Conservation (phyloP, 2,888 invertebrate genomes). For the Eulithis prunata region DNA sequence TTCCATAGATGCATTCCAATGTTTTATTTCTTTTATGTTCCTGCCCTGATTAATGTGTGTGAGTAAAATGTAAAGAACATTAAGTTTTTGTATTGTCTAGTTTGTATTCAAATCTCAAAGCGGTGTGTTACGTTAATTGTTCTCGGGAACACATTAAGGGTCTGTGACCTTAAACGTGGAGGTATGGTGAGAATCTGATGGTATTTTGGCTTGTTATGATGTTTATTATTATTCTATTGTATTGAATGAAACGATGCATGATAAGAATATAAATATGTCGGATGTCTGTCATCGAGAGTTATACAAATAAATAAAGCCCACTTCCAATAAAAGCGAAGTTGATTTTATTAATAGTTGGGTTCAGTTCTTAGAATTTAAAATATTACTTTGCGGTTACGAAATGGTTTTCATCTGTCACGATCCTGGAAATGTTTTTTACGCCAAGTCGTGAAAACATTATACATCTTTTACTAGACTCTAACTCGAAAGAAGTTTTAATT, state of each 20-base stretch:
- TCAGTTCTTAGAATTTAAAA: not conserved
- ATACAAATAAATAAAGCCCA: not conserved
- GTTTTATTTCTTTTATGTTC: conserved; percentile 28
- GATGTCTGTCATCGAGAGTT: conserved; percentile 16
- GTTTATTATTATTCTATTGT: conserved; percentile 48
- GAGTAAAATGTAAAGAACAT: conserved; percentile 37
- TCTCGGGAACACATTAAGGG: conserved; percentile 67
- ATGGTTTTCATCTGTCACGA: not conserved
- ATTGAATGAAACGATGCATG: conserved; percentile 42
- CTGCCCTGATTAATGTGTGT: conserved; percentile 48
- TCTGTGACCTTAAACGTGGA: conserved; percentile 69
- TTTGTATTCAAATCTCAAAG: conserved; percentile 67
- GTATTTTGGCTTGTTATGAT: conserved; percentile 45
- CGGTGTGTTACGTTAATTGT: conserved; percentile 68
- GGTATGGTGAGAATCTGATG: conserved; percentile 58
- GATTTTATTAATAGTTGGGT: not conserved
- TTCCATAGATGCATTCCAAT: conserved; percentile 17
- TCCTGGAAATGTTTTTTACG: not conserved
- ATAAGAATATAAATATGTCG: conserved; percentile 46
- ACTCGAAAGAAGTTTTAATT: not conserved
- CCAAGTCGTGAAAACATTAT: too few species aligned
- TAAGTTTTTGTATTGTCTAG: conserved; percentile 40
- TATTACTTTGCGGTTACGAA: not conserved
- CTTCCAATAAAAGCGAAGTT: conserved; percentile 3
- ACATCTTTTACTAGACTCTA: not conserved